phyloP scores from a whole-genome alignment of 2,888 invertebrate species.

The Phaonia tiefii region DNA sequence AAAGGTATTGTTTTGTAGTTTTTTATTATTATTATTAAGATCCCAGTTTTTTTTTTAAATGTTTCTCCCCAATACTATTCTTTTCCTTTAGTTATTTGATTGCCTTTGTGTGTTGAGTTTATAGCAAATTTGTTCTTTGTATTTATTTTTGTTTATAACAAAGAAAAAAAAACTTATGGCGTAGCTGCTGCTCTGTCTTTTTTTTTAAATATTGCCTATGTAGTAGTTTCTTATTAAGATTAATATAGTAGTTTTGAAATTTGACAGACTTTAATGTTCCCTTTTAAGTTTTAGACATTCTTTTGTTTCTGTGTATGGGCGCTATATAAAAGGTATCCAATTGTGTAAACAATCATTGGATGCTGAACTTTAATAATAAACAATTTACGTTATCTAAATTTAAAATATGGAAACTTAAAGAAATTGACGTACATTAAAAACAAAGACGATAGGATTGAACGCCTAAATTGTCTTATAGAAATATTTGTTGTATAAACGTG shows the following conservation, averaged over 20 bases:
- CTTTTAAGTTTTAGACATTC: slow-evolving; percentile 30
- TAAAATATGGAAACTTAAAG: too few relatives aligned
- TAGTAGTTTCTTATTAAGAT: slow-evolving; percentile 42
- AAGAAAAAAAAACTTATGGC: too few relatives aligned
- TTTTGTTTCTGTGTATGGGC: too few relatives aligned
- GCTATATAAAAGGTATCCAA: too few relatives aligned
- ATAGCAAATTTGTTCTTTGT: slow-evolving; percentile 10
- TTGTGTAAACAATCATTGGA: too few relatives aligned
- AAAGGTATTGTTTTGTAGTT: slow-evolving; percentile 56
- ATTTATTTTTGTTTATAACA: slow-evolving; percentile 42
- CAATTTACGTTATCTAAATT: too few relatives aligned
- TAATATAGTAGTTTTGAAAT: slow-evolving; percentile 51
- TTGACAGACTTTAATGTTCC: slow-evolving; percentile 64
- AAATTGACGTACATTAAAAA: too few relatives aligned
- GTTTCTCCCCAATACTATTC: slow-evolving; percentile 58
- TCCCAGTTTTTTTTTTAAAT: slow-evolving; percentile 61
- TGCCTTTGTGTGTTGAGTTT: slow-evolving; percentile 58
- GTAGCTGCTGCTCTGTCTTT: too few relatives aligned
- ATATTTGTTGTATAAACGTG: too few relatives aligned
- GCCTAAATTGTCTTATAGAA: too few relatives aligned
- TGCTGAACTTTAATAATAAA: too few relatives aligned
- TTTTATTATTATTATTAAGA: slow-evolving; percentile 49
- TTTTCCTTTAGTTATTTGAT: slow-evolving; percentile 65
- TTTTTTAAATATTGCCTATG: slow-evolving; percentile 56
- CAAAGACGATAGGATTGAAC: too few relatives aligned